Percentiles rank a stretch among this genome's conserved stretches.
These are phyloP conservation scores for Eptesicus fuscus DNA, from an alignment of 2,113 vertebrate genomes.

Conservation along the genomic window DNA sequence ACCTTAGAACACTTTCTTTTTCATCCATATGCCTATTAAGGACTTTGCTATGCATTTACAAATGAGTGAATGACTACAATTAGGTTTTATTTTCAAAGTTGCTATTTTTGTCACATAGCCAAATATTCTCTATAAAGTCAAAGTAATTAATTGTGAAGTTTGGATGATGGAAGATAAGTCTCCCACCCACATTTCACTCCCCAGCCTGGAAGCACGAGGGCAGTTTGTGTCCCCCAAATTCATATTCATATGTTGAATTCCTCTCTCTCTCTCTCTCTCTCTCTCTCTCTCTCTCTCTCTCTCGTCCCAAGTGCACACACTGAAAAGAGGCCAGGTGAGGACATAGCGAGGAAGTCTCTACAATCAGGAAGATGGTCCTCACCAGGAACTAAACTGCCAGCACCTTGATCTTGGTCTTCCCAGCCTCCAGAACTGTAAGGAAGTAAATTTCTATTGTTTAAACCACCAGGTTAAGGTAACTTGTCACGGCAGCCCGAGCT, in stretches of 20 bases:
- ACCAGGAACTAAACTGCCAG: not conserved
- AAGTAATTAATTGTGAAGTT: not conserved
- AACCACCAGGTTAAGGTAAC: not conserved
- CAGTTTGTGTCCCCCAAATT: not conserved
- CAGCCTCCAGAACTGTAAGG: not conserved
- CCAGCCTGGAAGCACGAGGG: not conserved
- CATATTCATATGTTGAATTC: not conserved
- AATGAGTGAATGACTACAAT: not conserved
- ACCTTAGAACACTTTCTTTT: not conserved
- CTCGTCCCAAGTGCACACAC: not conserved
- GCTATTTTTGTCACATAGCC: not conserved
- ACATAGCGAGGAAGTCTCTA: not conserved
- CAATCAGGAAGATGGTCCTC: not conserved
- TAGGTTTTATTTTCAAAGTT: not conserved
- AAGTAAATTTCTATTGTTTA: not conserved
- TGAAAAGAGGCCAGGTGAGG: not conserved
- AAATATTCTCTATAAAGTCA: not conserved
- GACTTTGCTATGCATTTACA: not conserved
- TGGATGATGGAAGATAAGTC: not conserved
- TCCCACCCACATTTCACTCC: not conserved
- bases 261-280: not conserved
- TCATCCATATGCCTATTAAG: not conserved
- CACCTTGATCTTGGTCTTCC: not conserved
- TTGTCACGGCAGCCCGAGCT: not conserved
- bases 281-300: not conserved